These are phyloP conservation scores for Nycteola revayana DNA, from an alignment of 2,888 invertebrate species.

Conservation along the genomic window DNA sequence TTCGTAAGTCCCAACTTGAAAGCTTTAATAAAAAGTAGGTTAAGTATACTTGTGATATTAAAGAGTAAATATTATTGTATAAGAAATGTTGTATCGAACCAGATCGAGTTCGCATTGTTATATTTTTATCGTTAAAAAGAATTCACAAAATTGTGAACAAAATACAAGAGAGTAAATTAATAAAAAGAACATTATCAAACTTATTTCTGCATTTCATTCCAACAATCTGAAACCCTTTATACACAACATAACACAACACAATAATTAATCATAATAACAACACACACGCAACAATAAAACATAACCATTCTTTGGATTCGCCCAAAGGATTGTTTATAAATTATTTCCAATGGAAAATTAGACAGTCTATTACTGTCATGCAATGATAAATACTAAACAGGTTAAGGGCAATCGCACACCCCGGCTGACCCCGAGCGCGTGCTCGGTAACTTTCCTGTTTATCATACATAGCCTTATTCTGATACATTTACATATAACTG, in stretches of 20 bases:
- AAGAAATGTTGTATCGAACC: conserved; percentile 75
- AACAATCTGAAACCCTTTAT: conserved; percentile 15
- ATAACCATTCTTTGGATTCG: too few relatives aligned
- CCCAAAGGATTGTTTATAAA: conserved; percentile 21
- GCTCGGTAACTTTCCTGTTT: conserved; percentile 73
- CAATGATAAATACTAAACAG: conserved; percentile 57
- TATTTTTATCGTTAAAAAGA: conserved; percentile 77
- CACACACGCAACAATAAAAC: conserved; percentile 3
- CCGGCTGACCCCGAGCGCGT: conserved; percentile 39
- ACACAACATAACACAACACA: conserved; percentile 2
- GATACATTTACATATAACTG: conserved; percentile 17
- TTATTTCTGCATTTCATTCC: conserved; percentile 71
- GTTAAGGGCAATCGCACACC: conserved; percentile 59
- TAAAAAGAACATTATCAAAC: conserved; percentile 66
- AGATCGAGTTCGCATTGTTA: conserved; percentile 71
- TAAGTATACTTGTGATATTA: conserved; percentile 81
- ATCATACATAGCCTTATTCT: conserved; percentile 25
- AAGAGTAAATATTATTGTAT: conserved; percentile 78
- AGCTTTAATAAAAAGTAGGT: conserved; percentile 77
- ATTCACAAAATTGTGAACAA: conserved; percentile 68
- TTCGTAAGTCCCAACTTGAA: conserved; percentile 73
- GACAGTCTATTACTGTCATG: conserved; percentile 27
- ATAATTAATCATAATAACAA: conserved; percentile 3
- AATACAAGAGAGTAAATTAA: conserved; percentile 69
- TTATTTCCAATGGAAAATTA: conserved; percentile 34